Conservation (phyloP, 2,888 invertebrate species). For the Linnaemya vulpina region DNA sequence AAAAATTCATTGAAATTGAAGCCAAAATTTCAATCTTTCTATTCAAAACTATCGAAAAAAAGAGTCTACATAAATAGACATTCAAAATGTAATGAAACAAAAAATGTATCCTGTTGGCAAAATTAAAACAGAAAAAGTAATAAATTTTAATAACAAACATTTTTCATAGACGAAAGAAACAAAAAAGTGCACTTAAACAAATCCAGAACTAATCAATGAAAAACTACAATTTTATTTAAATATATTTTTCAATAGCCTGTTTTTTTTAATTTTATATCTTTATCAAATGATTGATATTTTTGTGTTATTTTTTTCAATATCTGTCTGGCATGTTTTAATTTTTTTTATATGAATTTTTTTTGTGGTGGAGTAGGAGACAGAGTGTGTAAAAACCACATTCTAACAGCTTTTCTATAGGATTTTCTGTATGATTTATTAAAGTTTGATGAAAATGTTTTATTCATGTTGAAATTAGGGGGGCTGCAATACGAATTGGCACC, state of each 20-base stretch:
- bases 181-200: conserved; percentile 27
- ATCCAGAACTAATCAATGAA: conserved; percentile 66
- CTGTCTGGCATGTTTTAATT: not conserved
- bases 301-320: not conserved
- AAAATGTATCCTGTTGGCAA: not conserved
- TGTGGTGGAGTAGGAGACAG: not conserved
- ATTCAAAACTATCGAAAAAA: not conserved
- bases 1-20: conserved; percentile 19
- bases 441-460: conserved; percentile 37
- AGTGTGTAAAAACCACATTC: conserved; percentile 37
- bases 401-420: conserved; percentile 53
- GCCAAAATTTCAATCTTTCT: conserved; percentile 6
- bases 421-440: conserved; percentile 66
- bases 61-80: conserved; percentile 5
- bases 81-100: conserved; percentile 6
- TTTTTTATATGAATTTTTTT: too few species aligned
- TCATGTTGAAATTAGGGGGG: not conserved
- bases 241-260: conserved; percentile 38
- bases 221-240: conserved; percentile 61
- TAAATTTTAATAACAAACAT: conserved; percentile 53
- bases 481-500: not conserved
- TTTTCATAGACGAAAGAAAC: conserved; percentile 20
- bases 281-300: conserved; percentile 40
- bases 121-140: conserved; percentile 44
- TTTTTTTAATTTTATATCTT: not conserved